Percentiles rank a stretch among this genome's conserved stretches.
phyloP scores from a whole-genome alignment of 2,113 vertebrate genomes.

The Heliornis fulica region DNA sequence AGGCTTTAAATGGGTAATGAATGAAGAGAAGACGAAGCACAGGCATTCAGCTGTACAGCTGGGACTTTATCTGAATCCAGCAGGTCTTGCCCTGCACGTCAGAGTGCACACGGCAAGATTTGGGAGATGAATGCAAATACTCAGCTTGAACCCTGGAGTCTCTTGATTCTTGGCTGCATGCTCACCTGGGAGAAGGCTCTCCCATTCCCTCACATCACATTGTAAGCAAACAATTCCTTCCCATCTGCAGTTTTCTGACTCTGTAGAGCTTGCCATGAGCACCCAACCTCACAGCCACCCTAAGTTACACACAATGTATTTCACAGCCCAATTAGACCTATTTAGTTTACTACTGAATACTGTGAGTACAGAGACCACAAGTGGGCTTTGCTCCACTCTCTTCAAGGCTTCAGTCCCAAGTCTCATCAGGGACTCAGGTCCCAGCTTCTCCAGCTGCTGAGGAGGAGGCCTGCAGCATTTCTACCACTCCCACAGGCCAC shows the following conservation, averaged over 20 bases:
- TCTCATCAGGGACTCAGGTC: neutral
- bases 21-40: neutral
- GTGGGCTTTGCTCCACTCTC: neutral
- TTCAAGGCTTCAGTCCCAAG: neutral
- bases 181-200: neutral
- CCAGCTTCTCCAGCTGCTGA: neutral
- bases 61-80: neutral
- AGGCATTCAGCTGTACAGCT: neutral
- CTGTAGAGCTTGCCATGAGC: neutral
- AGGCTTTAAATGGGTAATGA: neutral
- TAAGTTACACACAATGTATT: fast-evolving
- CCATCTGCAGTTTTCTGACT: neutral
- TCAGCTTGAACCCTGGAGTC: neutral
- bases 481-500: neutral
- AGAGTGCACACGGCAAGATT: neutral
- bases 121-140: neutral
- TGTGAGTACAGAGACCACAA: fast-evolving
- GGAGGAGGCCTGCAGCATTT: neutral
- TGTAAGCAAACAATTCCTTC: neutral
- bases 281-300: neutral
- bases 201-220: neutral
- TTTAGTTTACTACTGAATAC: neutral
- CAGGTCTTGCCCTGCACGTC: neutral
- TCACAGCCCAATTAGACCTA: neutral
- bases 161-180: neutral